A percentile compares a stretch with the other conserved stretches of the same genome.
These are phyloP conservation scores for Phrynocephalus guinanensis DNA, from an alignment of 2,797 vertebrate species.

Conservation along the genomic window DNA sequence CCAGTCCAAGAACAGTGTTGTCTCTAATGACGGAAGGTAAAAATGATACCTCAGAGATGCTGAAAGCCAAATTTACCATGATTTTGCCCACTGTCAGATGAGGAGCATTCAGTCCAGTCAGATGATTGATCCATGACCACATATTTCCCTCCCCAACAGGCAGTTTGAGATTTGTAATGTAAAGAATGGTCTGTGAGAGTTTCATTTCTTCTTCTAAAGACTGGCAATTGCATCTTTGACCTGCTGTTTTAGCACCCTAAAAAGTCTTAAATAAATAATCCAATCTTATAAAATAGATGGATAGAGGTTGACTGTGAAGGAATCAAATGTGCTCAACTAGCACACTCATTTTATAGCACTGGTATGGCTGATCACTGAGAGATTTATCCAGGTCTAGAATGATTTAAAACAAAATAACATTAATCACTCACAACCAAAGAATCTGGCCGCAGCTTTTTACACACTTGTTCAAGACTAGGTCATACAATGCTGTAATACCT, in stretches of 20 bases:
- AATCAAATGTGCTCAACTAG: constrained; percentile 1
- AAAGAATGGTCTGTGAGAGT: neutral
- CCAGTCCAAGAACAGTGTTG: neutral
- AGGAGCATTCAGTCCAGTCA: neutral
- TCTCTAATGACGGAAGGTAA: neutral
- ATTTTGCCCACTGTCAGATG: neutral
- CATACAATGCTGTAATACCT: neutral
- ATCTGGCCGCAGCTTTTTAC: neutral
- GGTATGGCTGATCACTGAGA: neutral
- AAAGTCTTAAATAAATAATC: constrained; percentile 18
- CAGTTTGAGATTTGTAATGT: neutral
- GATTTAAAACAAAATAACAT: constrained; percentile 13
- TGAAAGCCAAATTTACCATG: constrained; percentile 4
- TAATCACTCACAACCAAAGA: constrained; percentile 11
- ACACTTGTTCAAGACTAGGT: neutral
- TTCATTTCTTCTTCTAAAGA: neutral
- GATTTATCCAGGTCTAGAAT: constrained; percentile 11
- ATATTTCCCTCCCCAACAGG: neutral
- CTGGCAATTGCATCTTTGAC: constrained; percentile 8
- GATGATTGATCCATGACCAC: neutral
- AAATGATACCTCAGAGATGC: neutral
- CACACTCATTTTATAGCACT: constrained; percentile 25
- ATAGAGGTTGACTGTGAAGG: constrained; percentile 16
- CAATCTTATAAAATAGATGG: constrained; percentile 27
- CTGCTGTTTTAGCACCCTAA: neutral